Evolutionary conservation across 2,797 vertebrate species (phyloP).

Genomic region (Zenarchopterus dispar): DNA sequence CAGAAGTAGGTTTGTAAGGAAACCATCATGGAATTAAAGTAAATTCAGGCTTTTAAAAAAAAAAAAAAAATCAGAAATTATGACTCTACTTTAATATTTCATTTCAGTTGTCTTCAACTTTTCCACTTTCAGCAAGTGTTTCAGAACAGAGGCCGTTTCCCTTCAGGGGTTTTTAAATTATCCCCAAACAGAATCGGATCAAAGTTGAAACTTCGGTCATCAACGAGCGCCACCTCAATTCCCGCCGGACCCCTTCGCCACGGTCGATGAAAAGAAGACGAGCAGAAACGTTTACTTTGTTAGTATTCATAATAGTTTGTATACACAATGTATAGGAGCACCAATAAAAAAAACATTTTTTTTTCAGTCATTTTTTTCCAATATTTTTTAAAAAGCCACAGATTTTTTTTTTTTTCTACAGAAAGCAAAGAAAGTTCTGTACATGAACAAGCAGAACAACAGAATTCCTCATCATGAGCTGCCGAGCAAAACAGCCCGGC

Average conservation of each 20-base stretch:
- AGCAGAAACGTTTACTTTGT: constrained; percentile 76
- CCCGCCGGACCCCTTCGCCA: background rate
- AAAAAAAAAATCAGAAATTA: too few species aligned
- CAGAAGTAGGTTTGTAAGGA: too few species aligned
- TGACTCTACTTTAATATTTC: too few species aligned
- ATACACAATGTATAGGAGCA: constrained; percentile 86
- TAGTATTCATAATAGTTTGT: constrained; percentile 85
- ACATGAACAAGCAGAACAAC: constrained; percentile 86
- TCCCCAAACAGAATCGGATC: background rate
- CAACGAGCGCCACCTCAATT: background rate
- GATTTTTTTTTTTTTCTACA: constrained; percentile 81
- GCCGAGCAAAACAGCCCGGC: constrained; percentile 71
- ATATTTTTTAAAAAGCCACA: constrained; percentile 86
- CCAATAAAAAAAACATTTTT: constrained; percentile 82
- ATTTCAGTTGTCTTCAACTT: too few species aligned
- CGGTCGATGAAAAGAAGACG: constrained; percentile 66
- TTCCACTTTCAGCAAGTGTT: too few species aligned
- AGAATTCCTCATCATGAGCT: constrained; percentile 79
- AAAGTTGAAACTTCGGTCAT: background rate
- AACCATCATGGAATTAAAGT: too few species aligned
- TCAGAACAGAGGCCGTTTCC: too few species aligned
- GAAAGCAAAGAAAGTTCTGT: constrained; percentile 87
- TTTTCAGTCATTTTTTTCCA: constrained; percentile 66
- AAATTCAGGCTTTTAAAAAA: too few species aligned
- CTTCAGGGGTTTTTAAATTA: too few species aligned